phyloP scores from a whole-genome alignment of 2,113 vertebrate species.

The Grammomys surdaster region DNA sequence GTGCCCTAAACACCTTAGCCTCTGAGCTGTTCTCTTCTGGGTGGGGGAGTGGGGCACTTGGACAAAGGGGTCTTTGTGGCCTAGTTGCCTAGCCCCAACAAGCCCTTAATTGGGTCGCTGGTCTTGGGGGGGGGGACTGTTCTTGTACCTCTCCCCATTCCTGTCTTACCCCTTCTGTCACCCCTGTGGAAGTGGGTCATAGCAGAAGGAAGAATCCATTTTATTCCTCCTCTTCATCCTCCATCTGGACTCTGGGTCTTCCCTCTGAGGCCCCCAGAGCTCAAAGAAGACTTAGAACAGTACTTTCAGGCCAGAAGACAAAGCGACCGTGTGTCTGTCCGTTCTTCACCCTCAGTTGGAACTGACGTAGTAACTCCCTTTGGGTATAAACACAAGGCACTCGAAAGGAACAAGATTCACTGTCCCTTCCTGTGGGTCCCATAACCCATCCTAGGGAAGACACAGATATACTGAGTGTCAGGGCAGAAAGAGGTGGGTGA shows the following conservation, averaged over 20 bases:
- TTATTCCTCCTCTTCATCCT: slow-evolving; percentile 34
- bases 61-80: slow-evolving; percentile 83
- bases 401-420: background rate
- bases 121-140: slow-evolving; percentile 45
- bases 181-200: slow-evolving; percentile 79
- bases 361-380: background rate
- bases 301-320: background rate
- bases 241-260: slow-evolving; percentile 48
- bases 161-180: slow-evolving; percentile 67
- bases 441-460: background rate
- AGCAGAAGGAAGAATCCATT: slow-evolving; percentile 65
- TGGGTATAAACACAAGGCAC: background rate
- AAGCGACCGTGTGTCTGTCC: background rate
- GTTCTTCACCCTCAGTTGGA: background rate
- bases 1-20: slow-evolving; percentile 71
- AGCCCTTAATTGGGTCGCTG: slow-evolving; percentile 78
- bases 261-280: background rate
- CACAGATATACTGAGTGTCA: background rate
- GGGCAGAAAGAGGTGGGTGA: background rate
- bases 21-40: slow-evolving; percentile 59
- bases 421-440: background rate
- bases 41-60: slow-evolving; percentile 57
- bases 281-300: background rate
- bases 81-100: slow-evolving; percentile 61
- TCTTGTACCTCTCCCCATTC: slow-evolving; percentile 60